Conservation (phyloP, 2,888 invertebrate genomes). For the Lepidocyrtoides sp. region DNA sequence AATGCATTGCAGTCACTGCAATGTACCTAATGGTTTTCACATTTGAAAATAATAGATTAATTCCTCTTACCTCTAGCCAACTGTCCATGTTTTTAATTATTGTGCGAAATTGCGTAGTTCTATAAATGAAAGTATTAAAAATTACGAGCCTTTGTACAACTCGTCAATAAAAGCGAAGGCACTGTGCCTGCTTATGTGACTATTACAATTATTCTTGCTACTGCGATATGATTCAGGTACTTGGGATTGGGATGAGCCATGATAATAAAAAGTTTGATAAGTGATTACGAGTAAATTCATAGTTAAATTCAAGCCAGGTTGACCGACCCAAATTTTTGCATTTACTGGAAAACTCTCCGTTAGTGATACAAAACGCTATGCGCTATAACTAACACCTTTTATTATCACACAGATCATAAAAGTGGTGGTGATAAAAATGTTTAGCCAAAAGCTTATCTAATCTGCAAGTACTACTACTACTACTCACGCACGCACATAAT, state of each 20-base stretch:
- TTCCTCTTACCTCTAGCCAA: slow-evolving; percentile 67
- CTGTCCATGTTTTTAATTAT: slow-evolving; percentile 47
- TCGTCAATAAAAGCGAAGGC: slow-evolving; percentile 3
- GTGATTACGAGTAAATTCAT: not conserved
- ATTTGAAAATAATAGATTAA: not conserved
- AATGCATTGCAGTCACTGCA: too few species aligned
- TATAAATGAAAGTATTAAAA: slow-evolving; percentile 8
- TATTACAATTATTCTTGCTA: not conserved
- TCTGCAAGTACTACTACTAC: slow-evolving; percentile 18
- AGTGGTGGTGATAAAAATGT: not conserved
- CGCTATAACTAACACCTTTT: not conserved
- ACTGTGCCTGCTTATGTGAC: slow-evolving; percentile 19
- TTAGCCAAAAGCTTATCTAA: slow-evolving; percentile 19
- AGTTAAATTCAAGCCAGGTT: slow-evolving; percentile 31
- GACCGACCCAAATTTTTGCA: slow-evolving; percentile 62
- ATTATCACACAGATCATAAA: slow-evolving; percentile 3
- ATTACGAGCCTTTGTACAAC: not conserved
- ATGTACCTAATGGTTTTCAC: not conserved
- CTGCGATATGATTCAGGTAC: slow-evolving; percentile 2
- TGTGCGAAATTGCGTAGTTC: not conserved
- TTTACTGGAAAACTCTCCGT: not conserved
- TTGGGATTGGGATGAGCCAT: not conserved
- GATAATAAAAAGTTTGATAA: not conserved
- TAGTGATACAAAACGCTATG: not conserved
- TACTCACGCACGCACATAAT: not conserved